Percentiles rank a stretch among this genome's conserved stretches.
Conservation (phyloP, 35 echinoderm and acorn worm species). For the Anneissia japonica region DNA sequence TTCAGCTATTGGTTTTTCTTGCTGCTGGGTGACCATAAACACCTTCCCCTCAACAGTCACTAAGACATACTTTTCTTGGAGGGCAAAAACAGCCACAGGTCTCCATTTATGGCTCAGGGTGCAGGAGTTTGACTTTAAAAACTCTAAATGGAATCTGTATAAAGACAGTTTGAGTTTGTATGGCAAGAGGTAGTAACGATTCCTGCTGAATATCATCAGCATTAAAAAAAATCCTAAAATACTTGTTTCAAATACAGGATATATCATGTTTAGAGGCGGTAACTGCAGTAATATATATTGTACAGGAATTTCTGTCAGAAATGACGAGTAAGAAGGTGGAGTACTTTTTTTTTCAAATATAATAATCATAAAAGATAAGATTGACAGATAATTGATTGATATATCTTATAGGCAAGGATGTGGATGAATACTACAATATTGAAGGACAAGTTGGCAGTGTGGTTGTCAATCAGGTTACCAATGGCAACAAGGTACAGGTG, state of each 20-base stretch:
- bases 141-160: neutral
- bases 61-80: neutral
- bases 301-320: neutral
- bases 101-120: neutral
- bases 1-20: too few species aligned
- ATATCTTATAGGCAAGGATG: conserved; percentile 9
- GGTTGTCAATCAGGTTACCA: conserved; percentile 58
- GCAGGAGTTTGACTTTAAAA: neutral
- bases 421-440: conserved; percentile 72
- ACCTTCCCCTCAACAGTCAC: too few species aligned
- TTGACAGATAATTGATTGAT: too few species aligned
- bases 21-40: too few species aligned
- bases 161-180: neutral
- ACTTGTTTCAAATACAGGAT: neutral
- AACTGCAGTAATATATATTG: neutral
- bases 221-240: neutral
- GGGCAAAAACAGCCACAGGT: neutral
- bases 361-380: conserved; percentile 15
- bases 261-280: neutral
- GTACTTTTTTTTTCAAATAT: neutral
- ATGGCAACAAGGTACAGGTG: conserved; percentile 67
- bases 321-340: neutral
- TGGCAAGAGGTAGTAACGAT: too few species aligned
- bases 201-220: too few species aligned
- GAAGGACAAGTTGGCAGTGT: conserved; percentile 60